A percentile compares a stretch with the other conserved stretches of the same genome.
These are phyloP conservation scores for Antigone vipio DNA, from an alignment of 2,113 vertebrate species.

Conservation along the genomic window DNA sequence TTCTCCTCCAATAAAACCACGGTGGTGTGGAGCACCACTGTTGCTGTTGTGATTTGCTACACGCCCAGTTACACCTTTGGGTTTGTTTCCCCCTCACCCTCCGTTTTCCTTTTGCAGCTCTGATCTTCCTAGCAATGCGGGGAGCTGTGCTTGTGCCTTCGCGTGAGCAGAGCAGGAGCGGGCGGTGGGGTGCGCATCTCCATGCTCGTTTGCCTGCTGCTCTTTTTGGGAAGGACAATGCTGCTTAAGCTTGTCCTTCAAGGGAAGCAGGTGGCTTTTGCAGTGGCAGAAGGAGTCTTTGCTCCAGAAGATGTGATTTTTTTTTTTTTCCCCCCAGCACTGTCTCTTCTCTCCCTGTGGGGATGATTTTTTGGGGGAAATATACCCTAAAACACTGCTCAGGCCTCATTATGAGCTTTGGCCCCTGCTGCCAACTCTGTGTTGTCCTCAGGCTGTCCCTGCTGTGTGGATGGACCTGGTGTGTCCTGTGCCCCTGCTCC, in stretches of 20 bases:
- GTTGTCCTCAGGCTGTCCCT: neutral
- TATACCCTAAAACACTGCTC: neutral
- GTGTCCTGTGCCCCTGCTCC: neutral
- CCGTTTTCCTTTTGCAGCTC: neutral
- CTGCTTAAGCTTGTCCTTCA: neutral
- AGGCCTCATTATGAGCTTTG: neutral
- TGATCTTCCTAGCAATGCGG: neutral
- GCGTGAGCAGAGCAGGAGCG: neutral
- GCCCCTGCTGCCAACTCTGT: neutral
- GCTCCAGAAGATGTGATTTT: neutral
- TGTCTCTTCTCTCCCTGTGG: neutral
- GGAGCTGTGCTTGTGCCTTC: neutral
- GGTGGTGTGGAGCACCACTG: too few species aligned
- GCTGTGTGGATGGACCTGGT: neutral
- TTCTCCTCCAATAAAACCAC: too few species aligned
- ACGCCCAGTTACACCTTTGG: neutral
- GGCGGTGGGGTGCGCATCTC: fast-evolving
- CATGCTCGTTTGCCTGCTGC: neutral
- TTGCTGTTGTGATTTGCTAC: neutral
- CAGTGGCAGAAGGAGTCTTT: neutral
- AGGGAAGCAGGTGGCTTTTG: neutral
- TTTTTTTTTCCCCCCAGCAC: neutral
- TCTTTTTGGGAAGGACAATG: neutral
- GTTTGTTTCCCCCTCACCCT: neutral
- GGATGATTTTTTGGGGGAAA: neutral